Conservation (phyloP, 2,888 invertebrate genomes). For the Mesorhabditis spiculigera region DNA sequence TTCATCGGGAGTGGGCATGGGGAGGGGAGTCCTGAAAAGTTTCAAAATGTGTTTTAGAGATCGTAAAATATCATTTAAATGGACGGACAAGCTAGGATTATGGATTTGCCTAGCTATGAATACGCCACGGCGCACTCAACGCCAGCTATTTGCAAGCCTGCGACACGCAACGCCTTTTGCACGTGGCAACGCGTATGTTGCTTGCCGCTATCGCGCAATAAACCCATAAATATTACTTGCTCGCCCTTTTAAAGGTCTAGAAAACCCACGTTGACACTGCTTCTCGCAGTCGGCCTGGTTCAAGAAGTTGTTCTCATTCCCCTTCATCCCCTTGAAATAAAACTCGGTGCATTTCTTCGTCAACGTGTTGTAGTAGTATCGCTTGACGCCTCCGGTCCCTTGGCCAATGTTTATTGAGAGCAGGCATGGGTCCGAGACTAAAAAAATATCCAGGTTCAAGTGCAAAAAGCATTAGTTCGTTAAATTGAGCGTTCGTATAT, state of each 20-base stretch:
- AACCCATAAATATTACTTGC: no score
- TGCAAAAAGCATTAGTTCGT: no score
- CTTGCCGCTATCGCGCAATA: no score
- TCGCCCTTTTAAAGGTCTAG: not conserved
- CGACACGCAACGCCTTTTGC: no score
- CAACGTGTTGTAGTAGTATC: constrained; percentile 54
- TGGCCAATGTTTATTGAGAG: constrained; percentile 49
- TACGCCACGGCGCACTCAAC: no score
- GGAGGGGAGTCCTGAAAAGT: constrained; percentile 43
- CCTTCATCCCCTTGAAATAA: constrained; percentile 47
- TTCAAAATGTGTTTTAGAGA: not conserved
- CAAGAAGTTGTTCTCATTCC: constrained; percentile 57
- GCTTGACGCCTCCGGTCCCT: constrained; percentile 42
- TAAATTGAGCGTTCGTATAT: no score
- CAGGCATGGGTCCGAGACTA: constrained; percentile 50
- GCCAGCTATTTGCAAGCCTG: no score
- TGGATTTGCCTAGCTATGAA: no score
- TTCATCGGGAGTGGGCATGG: constrained; percentile 45
- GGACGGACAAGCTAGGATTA: no score
- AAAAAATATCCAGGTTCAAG: constrained; percentile 11
- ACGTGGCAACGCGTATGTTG: no score
- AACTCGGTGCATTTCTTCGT: constrained; percentile 52
- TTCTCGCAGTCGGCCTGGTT: constrained; percentile 43
- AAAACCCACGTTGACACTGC: constrained; percentile 43
- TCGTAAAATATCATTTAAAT: no score